Evolutionary conservation across 2,888 invertebrate species (phyloP).

Genomic region (Elysia crispata): DNA sequence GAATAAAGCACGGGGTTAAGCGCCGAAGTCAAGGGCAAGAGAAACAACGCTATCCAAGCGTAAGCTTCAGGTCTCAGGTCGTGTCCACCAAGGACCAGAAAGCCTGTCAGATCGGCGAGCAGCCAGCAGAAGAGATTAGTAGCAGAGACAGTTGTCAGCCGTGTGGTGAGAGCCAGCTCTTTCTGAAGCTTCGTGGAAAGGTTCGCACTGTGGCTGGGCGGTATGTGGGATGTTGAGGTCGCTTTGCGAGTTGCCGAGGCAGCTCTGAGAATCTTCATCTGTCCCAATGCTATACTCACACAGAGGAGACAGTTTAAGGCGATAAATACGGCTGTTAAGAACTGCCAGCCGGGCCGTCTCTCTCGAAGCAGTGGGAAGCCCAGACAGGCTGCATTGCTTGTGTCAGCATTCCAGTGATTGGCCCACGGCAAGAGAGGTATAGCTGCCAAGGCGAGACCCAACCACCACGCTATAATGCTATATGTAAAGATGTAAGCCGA

Average conservation of each 20-base stretch:
- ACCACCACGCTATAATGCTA: constrained; percentile 56
- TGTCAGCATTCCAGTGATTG: neutral
- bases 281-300: constrained; percentile 68
- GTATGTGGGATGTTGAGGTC: neutral
- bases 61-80: constrained; percentile 13
- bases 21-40: constrained; percentile 43
- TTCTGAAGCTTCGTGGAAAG: constrained; percentile 44
- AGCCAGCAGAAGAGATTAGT: constrained; percentile 70
- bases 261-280: constrained; percentile 67
- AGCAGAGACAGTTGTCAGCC: constrained; percentile 66
- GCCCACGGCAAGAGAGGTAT: neutral
- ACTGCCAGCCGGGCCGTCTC: neutral
- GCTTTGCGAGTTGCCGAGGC: too few species aligned
- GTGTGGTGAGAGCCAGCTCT: constrained; percentile 63
- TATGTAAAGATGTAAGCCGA: constrained; percentile 51
- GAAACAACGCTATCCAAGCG: constrained; percentile 27
- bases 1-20: constrained; percentile 44
- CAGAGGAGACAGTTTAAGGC: constrained; percentile 68
- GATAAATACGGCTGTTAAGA: constrained; percentile 57
- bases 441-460: constrained; percentile 9
- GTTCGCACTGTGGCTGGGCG: neutral
- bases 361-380: neutral
- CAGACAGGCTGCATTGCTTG: constrained; percentile 10
- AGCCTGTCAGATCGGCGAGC: constrained; percentile 52
- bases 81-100: constrained; percentile 3